Evolutionary conservation across 1,140 invertebrate genomes (phyloP), one percentile per base, ranked within the genome.

Genomic region (Drosophila elegans): DNA sequence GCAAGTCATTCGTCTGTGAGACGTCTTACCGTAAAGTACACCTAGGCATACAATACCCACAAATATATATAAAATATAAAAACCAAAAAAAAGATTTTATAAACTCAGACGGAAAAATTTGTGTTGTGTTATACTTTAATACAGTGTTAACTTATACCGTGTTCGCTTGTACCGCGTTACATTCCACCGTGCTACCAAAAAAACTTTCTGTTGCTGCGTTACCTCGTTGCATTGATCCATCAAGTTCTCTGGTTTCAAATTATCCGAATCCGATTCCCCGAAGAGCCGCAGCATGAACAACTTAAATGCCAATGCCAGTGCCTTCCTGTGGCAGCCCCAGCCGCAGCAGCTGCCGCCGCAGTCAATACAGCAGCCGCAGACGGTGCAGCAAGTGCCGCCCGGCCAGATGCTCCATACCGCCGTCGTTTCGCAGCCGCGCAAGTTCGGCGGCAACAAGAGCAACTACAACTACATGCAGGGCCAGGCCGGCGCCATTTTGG

Each of bases 401-500:
- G 38, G 61, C 4, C 76, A 64, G 56, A 32, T 71, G 60, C 11
- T 64, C 21, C 72, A 80, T 6, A 11, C 52, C 5, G 11, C 51
- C 10, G 11, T 45, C 7, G 42, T 78, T 34, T 59, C 69, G 13
- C 80, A 88, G 63, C 48, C 62, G 3, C 84, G 83, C n/a, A 69
- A 86, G 44, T 88, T 88, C 12, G 71, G 62, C 5, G 62, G 83
- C 44, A 79, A 83, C 34, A 86, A 86, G 56, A 88, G 54, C 42
- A 84, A 86, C 45, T 86, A 66, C 44, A 82, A 76, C 25, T 86
- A 79, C 25, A 51, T 83, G 42, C 83, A 82, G 36, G 41, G 34
- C 27, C 82, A 81, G 39, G n/a, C 62, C 0, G 55, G 52, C 3
- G 25, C 67, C n/a, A 36, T 89, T 51, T 53, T 88, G 72, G 49